Evolutionary conservation across 1,140 invertebrate genomes (phyloP).

Genomic region (Lanistes nyassanus): DNA sequence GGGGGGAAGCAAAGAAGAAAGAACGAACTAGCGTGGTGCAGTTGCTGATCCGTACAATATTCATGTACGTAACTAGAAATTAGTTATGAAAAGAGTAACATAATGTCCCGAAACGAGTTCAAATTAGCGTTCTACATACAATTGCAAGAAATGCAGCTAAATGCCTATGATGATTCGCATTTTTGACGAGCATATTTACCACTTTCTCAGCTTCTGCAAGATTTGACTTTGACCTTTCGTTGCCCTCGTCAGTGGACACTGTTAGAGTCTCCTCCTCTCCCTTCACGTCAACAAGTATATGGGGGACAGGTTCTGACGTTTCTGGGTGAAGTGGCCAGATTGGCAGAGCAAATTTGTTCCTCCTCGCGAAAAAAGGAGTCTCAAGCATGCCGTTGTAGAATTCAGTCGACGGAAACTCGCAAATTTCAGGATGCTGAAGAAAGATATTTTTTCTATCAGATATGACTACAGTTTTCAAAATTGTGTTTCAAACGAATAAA

Average conservation of each 20-base stretch:
- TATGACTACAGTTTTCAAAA: background rate
- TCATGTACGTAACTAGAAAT: background rate
- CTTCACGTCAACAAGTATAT: constrained; percentile 54
- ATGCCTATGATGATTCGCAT: too few relatives aligned
- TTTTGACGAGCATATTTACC: too few relatives aligned
- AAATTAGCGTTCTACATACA: background rate
- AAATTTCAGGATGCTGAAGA: constrained; percentile 51
- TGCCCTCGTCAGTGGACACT: constrained; percentile 46
- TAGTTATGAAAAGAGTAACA: background rate
- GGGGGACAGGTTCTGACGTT: constrained; percentile 26
- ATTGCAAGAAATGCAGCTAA: background rate
- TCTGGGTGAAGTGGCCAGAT: constrained; percentile 32
- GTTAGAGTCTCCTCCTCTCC: constrained; percentile 50
- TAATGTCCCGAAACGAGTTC: background rate
- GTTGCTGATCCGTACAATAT: background rate
- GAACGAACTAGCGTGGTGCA: too few relatives aligned
- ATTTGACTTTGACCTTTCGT: constrained; percentile 51
- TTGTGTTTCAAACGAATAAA: background rate
- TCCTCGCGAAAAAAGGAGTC: constrained; percentile 29
- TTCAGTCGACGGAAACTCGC: constrained; percentile 51
- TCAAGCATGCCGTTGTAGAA: constrained; percentile 51
- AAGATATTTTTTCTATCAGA: background rate
- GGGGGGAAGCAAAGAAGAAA: too few relatives aligned
- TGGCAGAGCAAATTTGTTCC: constrained; percentile 18
- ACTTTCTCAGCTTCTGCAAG: constrained; percentile 41